Percentiles rank a stretch among this genome's conserved stretches.
Evolutionary conservation across 2,797 vertebrate genomes (phyloP).

Genomic region (Paratrypauchen microcephalus): DNA sequence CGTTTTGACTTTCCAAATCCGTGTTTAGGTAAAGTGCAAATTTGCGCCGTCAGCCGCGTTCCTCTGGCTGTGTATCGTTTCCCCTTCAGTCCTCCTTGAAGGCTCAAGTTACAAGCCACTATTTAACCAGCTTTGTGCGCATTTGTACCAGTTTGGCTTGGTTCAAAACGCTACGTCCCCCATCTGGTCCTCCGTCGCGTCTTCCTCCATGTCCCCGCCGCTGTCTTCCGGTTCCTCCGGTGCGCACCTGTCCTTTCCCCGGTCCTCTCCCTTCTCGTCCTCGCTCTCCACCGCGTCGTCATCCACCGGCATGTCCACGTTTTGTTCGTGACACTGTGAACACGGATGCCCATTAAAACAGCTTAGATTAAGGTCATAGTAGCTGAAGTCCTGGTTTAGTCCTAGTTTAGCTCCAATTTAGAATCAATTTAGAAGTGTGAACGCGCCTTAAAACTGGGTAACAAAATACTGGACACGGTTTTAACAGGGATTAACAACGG

Average conservation of each 20-base stretch:
- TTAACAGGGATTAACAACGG: too few relatives aligned
- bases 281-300: neutral
- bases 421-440: too few relatives aligned
- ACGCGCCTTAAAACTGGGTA: too few relatives aligned
- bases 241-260: neutral
- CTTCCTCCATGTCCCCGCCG: neutral
- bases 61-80: neutral
- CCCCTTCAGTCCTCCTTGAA: neutral
- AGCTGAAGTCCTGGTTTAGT: neutral
- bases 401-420: neutral
- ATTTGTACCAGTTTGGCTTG: neutral
- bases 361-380: too few relatives aligned
- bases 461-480: too few relatives aligned
- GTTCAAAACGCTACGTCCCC: neutral
- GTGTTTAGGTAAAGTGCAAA: constrained; percentile 2
- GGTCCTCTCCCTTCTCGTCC: neutral
- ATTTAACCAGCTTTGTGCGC: neutral
- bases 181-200: neutral
- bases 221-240: neutral
- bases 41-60: neutral
- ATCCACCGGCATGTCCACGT: neutral
- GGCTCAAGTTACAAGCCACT: neutral
- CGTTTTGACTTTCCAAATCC: neutral
- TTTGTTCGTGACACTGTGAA: neutral
- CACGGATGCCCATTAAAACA: neutral